Conservation (phyloP, 1,140 invertebrate species). For the Lepidurus couesii region DNA sequence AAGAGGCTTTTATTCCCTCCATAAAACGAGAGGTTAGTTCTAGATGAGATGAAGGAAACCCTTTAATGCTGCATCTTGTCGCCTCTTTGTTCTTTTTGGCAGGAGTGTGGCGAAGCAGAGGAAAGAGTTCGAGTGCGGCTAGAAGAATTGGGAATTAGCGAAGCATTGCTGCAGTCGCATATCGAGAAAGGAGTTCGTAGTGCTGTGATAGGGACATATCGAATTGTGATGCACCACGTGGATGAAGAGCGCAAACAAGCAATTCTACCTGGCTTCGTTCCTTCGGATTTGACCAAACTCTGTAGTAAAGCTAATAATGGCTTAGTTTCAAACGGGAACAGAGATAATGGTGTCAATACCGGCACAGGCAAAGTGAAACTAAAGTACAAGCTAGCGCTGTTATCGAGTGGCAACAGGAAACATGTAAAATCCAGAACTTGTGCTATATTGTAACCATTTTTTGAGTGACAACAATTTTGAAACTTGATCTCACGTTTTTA, state of each 20-base stretch:
- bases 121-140: slow-evolving; percentile 48
- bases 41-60: not conserved
- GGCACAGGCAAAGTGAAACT: slow-evolving; percentile 3
- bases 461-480: not conserved
- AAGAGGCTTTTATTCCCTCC: slow-evolving; percentile 18
- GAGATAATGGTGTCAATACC: not conserved
- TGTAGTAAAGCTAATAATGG: not conserved
- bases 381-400: slow-evolving; percentile 1
- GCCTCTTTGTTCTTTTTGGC: slow-evolving; percentile 9
- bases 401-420: not conserved
- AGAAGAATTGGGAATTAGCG: slow-evolving; percentile 50
- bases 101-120: slow-evolving; percentile 33
- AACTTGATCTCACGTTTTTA: not conserved
- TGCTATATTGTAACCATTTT: not conserved
- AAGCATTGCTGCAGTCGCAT: slow-evolving; percentile 48
- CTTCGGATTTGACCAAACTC: not conserved
- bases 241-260: slow-evolving; percentile 17
- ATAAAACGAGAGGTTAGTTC: not conserved
- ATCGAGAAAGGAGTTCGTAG: slow-evolving; percentile 48
- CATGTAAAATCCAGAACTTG: not conserved
- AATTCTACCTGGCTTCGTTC: not conserved
- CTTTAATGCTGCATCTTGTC: not conserved
- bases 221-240: slow-evolving; percentile 51
- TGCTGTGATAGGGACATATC: slow-evolving; percentile 54
- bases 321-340: not conserved